A percentile compares a stretch with the other conserved stretches of the same genome.
Evolutionary conservation across 2,888 invertebrate genomes (phyloP).

Genomic region (Escarpia spicata): DNA sequence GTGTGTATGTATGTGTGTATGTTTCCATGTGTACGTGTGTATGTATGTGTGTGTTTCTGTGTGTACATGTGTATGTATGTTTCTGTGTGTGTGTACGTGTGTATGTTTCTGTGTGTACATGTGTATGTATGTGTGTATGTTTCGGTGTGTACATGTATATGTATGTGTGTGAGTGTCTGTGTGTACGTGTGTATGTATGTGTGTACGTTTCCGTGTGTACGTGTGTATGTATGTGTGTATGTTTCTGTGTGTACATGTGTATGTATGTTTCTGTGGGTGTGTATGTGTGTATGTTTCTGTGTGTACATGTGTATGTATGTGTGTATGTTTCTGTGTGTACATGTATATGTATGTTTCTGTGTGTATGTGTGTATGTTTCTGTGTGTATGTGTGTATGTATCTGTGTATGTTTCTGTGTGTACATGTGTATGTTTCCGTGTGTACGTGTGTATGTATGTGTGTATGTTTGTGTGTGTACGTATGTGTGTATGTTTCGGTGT

Average conservation of each 20-base stretch:
- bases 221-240: not conserved
- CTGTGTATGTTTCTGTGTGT: too few species aligned
- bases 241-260: not conserved
- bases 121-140: not conserved
- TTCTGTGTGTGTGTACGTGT: not conserved
- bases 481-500: too few species aligned
- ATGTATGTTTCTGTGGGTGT: not conserved
- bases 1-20: too few species aligned
- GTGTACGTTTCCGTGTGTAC: not conserved
- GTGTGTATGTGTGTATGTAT: too few species aligned
- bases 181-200: not conserved
- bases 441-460: too few species aligned
- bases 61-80: conserved; percentile 7
- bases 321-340: too few species aligned
- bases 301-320: too few species aligned
- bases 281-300: too few species aligned
- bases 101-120: not conserved
- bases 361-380: too few species aligned
- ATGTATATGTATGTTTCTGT: too few species aligned
- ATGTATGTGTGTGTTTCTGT: conserved; percentile 18
- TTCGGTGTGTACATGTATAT: not conserved
- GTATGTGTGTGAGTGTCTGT: not conserved
- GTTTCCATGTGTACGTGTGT: not conserved
- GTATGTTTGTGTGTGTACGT: too few species aligned
- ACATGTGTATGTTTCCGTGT: too few species aligned